These are phyloP conservation scores for Ptiloglossa arizonensis DNA, from an alignment of 1,140 invertebrate species.

Conservation along the genomic window DNA sequence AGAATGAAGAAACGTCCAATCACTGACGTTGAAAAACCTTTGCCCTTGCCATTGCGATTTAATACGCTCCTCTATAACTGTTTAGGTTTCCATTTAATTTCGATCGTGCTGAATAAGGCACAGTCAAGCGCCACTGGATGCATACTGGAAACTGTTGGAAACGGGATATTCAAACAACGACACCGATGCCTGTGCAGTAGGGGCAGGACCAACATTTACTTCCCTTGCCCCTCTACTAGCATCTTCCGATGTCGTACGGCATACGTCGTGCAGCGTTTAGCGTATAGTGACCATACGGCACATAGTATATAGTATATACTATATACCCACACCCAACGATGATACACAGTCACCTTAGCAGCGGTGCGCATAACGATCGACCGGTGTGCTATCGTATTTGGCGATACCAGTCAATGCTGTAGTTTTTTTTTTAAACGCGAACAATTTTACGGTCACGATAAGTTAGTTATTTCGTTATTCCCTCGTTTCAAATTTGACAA, in stretches of 20 bases:
- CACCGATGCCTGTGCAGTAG: not conserved
- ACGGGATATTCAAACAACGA: conserved; percentile 28
- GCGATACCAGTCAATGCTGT: conserved; percentile 1
- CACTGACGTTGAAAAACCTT: not conserved
- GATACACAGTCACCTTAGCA: conserved; percentile 44
- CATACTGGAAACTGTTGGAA: conserved; percentile 35
- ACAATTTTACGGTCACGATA: not conserved
- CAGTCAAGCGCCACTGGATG: conserved; percentile 9
- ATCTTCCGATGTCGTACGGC: conserved; percentile 14
- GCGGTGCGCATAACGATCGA: conserved; percentile 37
- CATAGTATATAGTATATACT: conserved; percentile 19
- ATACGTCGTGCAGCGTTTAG: not conserved
- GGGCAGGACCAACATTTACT: not conserved
- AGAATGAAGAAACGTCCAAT: not conserved
- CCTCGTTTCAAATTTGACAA: too few species aligned
- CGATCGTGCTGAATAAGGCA: not conserved
- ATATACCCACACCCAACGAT: conserved; percentile 32
- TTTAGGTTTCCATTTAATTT: not conserved
- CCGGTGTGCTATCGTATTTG: conserved; percentile 17
- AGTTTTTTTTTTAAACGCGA: conserved; percentile 4
- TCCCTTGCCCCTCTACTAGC: conserved; percentile 18
- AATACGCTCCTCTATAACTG: not conserved
- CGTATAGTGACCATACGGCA: conserved; percentile 26
- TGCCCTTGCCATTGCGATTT: not conserved
- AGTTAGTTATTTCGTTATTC: not conserved